Evolutionary conservation across 2,113 vertebrate genomes (phyloP), one percentile per base, ranked within the genome.

Genomic region (Hippocampus barbouri): DNA sequence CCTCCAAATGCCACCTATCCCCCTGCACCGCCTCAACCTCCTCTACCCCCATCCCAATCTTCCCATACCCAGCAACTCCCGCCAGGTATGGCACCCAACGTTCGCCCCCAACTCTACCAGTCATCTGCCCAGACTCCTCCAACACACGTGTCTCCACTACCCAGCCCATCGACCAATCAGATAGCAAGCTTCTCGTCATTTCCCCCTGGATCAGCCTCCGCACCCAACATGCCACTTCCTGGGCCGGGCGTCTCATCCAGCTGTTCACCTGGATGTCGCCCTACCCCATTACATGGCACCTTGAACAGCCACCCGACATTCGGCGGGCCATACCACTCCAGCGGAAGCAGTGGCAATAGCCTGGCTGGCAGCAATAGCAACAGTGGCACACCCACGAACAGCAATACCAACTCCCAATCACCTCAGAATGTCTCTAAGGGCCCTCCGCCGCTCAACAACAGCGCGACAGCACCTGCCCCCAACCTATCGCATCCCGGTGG

Each of bases 131-230:
- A 92, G 78, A 93, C 91, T 63, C 90, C 92, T 30, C 86, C 92
- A 7, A 92, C 89, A 45, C 89, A 91, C 3, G 76, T 91, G 0
- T 93, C 93, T 23, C 93, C 93, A 8, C 85, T 93, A 74, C 90
- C 90, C 5, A 93, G 93, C 83, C 91, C 91, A n/a, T 91, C 92
- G 8, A 90, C 89, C 60, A 93, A 91, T 85, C 91, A 90, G 65
- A 89, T 93, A 57, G 87, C 88, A 73, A 86, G 88, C 63, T 92
- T 92, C 78, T 80, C 91, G 49, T 81, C 91, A 40, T 93, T 91
- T 72, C 84, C 89, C 4, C 82, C 91, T 8, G 81, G 89, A 51
- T 87, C 91, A 49, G 84, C 87, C 34, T 85, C 91, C 54, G 83
- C 86, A 27, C 66, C 88, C 4, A 88, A 67, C 72, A 82, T 89